Evolutionary conservation across 35 echinoderm and acorn worm species (phyloP).

Genomic region (Apostichopus californicus): DNA sequence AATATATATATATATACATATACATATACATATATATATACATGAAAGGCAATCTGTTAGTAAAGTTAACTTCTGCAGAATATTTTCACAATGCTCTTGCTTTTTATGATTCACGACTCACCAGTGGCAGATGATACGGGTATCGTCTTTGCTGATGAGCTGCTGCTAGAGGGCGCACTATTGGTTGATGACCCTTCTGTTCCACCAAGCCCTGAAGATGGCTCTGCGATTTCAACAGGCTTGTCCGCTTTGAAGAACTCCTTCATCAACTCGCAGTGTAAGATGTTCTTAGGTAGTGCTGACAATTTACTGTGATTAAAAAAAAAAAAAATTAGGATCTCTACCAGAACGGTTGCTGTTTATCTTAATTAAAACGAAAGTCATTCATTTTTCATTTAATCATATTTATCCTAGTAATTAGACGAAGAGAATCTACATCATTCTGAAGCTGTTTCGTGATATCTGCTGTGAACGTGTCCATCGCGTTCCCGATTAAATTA

Average conservation of each 20-base stretch:
- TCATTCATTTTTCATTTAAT: too few species aligned
- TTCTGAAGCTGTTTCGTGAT: background rate
- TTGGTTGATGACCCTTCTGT: background rate
- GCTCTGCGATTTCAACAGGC: background rate
- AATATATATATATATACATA: too few species aligned
- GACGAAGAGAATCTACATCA: too few species aligned
- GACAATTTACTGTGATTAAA: constrained; percentile 4
- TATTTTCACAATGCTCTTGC: too few species aligned
- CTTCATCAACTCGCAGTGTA: constrained; percentile 30
- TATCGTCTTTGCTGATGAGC: background rate
- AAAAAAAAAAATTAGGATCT: background rate
- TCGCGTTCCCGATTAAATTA: too few species aligned
- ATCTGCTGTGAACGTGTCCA: too few species aligned
- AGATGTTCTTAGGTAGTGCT: constrained; percentile 5
- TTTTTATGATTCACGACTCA: background rate
- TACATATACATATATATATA: too few species aligned
- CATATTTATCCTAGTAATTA: too few species aligned
- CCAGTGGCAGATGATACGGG: background rate
- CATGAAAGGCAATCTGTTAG: too few species aligned
- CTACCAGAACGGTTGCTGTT: too few species aligned
- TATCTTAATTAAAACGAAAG: too few species aligned
- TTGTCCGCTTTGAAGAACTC: constrained; percentile 26
- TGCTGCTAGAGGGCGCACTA: background rate
- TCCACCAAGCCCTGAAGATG: background rate
- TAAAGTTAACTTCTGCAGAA: too few species aligned